Evolutionary conservation across 2,797 vertebrate species (phyloP).

Genomic region (Acridotheres tristis): DNA sequence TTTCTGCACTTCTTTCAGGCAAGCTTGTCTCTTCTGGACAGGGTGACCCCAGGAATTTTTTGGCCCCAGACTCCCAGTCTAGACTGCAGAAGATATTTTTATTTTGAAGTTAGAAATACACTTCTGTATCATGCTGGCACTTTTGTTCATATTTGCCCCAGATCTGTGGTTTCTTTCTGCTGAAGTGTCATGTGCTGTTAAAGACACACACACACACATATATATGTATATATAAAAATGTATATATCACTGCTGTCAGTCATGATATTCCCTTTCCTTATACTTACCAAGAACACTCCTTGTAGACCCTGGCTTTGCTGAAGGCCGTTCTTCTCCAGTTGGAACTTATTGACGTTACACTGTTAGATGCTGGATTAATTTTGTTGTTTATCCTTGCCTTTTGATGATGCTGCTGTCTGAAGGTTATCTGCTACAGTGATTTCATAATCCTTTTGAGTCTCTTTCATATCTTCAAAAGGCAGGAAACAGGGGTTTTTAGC

Average conservation of each 20-base stretch:
- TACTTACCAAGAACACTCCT: not conserved
- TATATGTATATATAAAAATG: no score
- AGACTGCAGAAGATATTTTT: not conserved
- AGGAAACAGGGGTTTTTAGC: not conserved
- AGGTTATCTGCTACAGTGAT: not conserved
- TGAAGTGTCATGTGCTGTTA: not conserved
- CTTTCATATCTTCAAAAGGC: constrained; percentile 21
- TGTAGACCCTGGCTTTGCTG: not conserved
- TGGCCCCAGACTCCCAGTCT: not conserved
- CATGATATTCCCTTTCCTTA: not conserved
- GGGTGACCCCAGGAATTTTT: not conserved
- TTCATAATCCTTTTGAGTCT: constrained; percentile 10
- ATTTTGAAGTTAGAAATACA: not conserved
- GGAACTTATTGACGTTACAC: not conserved
- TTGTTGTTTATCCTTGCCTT: not conserved
- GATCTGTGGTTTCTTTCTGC: not conserved
- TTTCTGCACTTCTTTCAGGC: not conserved
- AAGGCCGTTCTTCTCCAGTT: not conserved
- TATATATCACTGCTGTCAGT: not conserved
- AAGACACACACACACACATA: not conserved
- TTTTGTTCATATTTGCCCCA: not conserved
- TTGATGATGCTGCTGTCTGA: not conserved
- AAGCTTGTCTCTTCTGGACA: not conserved
- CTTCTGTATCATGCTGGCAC: not conserved
- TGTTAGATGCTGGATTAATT: not conserved